Evolutionary conservation across 1,140 invertebrate genomes (phyloP).

Genomic region (Drosophila azteca): DNA sequence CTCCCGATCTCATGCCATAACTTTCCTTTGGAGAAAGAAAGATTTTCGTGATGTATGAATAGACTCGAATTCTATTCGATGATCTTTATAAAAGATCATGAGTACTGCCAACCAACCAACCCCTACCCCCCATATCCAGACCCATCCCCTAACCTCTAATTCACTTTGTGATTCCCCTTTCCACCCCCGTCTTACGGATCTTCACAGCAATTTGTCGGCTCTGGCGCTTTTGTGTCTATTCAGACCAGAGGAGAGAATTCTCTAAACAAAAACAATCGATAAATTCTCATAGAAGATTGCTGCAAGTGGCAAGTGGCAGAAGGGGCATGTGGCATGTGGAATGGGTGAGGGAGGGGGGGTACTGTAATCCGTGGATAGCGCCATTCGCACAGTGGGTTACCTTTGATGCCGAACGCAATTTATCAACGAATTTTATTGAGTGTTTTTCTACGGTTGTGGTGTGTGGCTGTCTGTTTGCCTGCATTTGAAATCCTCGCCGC

Average conservation of each 20-base stretch:
- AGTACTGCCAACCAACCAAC: too few species aligned
- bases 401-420: conserved; percentile 78
- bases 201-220: conserved; percentile 25
- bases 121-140: not conserved
- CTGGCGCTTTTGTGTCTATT: conserved; percentile 80
- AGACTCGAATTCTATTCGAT: conserved; percentile 21
- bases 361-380: conserved; percentile 34
- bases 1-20: conserved; percentile 18
- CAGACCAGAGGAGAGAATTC: conserved; percentile 44
- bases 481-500: conserved; percentile 77
- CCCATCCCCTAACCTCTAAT: not conserved
- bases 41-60: conserved; percentile 28
- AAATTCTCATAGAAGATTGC: conserved; percentile 78
- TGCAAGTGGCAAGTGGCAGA: conserved; percentile 60
- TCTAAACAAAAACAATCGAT: conserved; percentile 81
- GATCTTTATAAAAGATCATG: conserved; percentile 3
- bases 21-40: not conserved
- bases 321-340: too few species aligned
- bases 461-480: conserved; percentile 23
- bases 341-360: not conserved
- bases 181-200: too few species aligned
- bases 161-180: not conserved
- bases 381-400: conserved; percentile 75
- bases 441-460: conserved; percentile 48
- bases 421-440: conserved; percentile 80